Conservation (phyloP, 2,888 invertebrate genomes). For the Chrysina gloriosa region DNA sequence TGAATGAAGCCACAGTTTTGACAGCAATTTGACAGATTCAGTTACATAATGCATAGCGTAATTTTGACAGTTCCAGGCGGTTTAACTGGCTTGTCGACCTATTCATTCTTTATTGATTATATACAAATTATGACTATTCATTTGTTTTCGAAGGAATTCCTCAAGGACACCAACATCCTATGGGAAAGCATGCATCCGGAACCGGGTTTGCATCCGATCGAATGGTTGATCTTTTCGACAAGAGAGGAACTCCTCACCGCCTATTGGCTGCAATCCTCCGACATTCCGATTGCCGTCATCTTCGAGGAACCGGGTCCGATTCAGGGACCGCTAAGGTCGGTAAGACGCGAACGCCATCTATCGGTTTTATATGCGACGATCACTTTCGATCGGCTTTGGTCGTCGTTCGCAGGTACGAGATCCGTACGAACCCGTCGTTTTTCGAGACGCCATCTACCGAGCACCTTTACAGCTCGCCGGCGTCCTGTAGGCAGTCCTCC, state of each 20-base stretch:
- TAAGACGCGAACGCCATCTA: neutral
- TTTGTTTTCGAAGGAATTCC: slow-evolving; percentile 67
- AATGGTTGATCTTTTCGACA: slow-evolving; percentile 74
- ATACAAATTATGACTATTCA: neutral
- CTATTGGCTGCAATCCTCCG: slow-evolving; percentile 74
- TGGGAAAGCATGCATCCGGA: slow-evolving; percentile 68
- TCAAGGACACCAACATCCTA: slow-evolving; percentile 72
- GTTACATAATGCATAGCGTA: too few species aligned
- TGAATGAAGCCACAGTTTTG: too few species aligned
- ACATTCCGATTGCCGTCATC: slow-evolving; percentile 78
- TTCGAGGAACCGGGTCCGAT: slow-evolving; percentile 70
- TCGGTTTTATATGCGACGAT: neutral
- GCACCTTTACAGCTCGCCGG: slow-evolving; percentile 73
- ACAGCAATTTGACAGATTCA: too few species aligned
- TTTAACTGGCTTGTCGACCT: too few species aligned
- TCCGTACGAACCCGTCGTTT: slow-evolving; percentile 78
- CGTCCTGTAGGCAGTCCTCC: slow-evolving; percentile 75
- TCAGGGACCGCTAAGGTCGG: slow-evolving; percentile 68
- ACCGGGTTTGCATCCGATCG: slow-evolving; percentile 69
- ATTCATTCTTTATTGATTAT: neutral
- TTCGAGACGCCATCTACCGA: slow-evolving; percentile 75
- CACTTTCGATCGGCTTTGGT: neutral
- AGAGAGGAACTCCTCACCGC: slow-evolving; percentile 76
- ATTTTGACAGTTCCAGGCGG: too few species aligned
- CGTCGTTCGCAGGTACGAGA: slow-evolving; percentile 72